These are phyloP conservation scores for Todiramphus saurophagus DNA, from an alignment of 2,113 vertebrate species.

Conservation along the genomic window DNA sequence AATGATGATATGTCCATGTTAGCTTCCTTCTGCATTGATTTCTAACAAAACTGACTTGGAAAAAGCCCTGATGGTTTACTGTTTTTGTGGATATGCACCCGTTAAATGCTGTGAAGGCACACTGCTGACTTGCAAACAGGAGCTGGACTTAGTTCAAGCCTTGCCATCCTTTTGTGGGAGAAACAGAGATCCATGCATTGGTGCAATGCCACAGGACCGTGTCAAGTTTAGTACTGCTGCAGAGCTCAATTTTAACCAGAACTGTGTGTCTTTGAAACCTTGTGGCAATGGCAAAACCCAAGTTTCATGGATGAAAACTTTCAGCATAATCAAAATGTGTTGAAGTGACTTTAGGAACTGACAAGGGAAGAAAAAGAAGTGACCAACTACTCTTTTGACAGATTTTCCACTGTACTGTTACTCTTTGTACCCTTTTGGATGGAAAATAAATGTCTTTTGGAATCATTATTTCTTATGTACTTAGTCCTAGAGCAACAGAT, in stretches of 20 bases:
- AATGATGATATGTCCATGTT: accelerated
- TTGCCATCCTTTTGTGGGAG: neutral
- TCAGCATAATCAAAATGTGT: neutral
- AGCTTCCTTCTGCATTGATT: neutral
- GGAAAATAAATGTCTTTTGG: neutral
- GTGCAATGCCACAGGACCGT: neutral
- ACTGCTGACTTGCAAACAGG: neutral
- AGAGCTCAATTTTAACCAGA: neutral
- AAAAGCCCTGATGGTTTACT: neutral
- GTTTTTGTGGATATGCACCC: neutral
- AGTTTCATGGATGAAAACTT: neutral
- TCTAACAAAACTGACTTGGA: neutral
- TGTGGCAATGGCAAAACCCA: accelerated
- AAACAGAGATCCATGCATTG: neutral
- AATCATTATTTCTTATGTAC: neutral
- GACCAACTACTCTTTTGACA: neutral
- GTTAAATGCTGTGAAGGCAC: neutral
- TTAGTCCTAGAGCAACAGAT: neutral
- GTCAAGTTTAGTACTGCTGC: neutral
- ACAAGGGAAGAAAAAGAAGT: neutral
- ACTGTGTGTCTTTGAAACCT: neutral
- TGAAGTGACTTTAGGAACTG: neutral
- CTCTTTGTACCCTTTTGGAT: neutral
- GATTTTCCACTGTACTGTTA: neutral
- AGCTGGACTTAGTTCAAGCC: neutral